Base-by-base conservation (phyloP, 2,888 invertebrate genomes). In the Cheilosia grossa region DNA sequence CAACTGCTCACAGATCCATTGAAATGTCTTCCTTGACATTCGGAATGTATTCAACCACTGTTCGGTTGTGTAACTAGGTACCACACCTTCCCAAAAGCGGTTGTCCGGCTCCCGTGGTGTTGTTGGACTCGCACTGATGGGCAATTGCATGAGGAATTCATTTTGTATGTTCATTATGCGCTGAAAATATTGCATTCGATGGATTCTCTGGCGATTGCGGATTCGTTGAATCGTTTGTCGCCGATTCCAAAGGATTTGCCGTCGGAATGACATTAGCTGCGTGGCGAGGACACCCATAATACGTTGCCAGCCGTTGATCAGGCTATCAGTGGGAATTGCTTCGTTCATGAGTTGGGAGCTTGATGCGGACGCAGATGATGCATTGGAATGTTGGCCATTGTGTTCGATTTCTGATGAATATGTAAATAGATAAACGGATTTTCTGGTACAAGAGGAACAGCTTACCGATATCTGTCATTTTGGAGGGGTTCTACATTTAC, bases 21-120 rank as follows among this genome's bases (percentile, higher is more conserved):
- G 74, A 21, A 91, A 92, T 1, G 89, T 89, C 40, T 88, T 82
- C 13, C 88, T 88, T 0, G 89, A 88, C 73, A 91, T 90, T 53
- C 90, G 91, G 51, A 91, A 89, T 15, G 88, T 89, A 27, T 89
- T 86, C 0, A 91, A 81, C 88, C 92, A 91, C 47, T 91, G 87
- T 2, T 88, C 87, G 37, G 89, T 88, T 6, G 87, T 88, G 27
- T 88, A 75, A 21, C 54, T 58, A 40, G 82, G 81, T 78, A 90
- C 87, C 0, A 79, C 75, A 40, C 88, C 88, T 19, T 89, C 88
- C 86, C 89, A 89, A 59, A 88, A 89, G 4, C 77, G 75, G 7
- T 75, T 67, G 37, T 82, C 61, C 13, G 79, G 19, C 9, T 9
- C 56, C 3, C 17, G 59, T 2, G 64, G 49, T 2, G 33, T 51